Base-by-base conservation (phyloP, 2,113 vertebrate genomes). In the Etheostoma spectabile region DNA sequence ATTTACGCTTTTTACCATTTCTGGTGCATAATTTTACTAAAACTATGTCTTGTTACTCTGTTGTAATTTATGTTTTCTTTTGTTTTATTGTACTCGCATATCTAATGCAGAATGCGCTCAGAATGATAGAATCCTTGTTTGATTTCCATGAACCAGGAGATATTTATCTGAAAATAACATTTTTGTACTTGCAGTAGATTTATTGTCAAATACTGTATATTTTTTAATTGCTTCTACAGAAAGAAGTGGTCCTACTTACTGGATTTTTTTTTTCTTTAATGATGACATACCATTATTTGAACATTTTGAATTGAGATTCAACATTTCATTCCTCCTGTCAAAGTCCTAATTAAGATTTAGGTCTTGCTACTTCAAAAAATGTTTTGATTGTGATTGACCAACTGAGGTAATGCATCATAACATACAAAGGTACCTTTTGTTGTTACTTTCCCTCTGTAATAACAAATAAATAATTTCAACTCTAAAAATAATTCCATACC, bases 1-100 rank as follows among this genome's bases (percentile, higher is more conserved):
- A 27, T 52, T 85, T 55, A 33, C 5, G 6, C 61, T 18, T 59
- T 78, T 12, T 72, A 63, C 52, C 69, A 66, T 74, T 81, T 79
- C 27, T 69, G 52, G 11, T 45, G 21, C 11, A 24, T 42, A 27
- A 21, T 52, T 46, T 49, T 22, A 42, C 60, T 14, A 1, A 15
- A 46, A 27, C 48, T 51, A 60, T 0, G 3, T 71, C 46, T 53
- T 56, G 35, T 55, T 27, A 46, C 42, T 55, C 7, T 49, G 48
- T 65, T 38, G 7, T 3, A 27, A 24, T 46, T 55, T 1, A 51
- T 18, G 6, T 38, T 59, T 74, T 62, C 27, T 12, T 51, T 60
- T 4, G 8, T 64, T 82, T 45, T 21, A 46, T 22, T 83, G 1
- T 18, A 33, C 35, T 18, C 2, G 1, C 5, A 21, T n/a, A 48